Base-by-base conservation (phyloP, 2,888 invertebrate species). In the Plusia festucae region DNA sequence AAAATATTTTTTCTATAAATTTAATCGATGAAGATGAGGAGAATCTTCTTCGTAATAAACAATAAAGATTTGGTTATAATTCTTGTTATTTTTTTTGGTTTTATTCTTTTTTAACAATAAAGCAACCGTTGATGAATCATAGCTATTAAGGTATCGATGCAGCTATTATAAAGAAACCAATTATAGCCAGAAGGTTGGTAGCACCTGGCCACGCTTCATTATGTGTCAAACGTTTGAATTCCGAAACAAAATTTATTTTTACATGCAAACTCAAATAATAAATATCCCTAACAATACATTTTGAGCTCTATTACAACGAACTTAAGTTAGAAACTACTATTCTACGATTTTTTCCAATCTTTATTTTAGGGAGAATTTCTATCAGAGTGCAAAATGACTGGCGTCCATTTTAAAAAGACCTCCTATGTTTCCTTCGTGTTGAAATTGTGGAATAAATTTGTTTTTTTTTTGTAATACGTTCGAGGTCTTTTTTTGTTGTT, bases 131-230 rank as follows among this genome's bases (percentile, higher is more conserved):
- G 24, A 27, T 20, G 1, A 52, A 18, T 16, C 18, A 49, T 27
- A 27, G 27, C 15, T 2, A 49, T 16, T 46, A 46, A 1, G n/a
- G 15, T 34, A 55, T 56, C 7, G 13, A 44, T 15, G 30, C 5
- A 4, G 5, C 2, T 13, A 22, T 52, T 53, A 59, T n/a, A 53
- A 9, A 63, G 66, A 65, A 51, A 60, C 57, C 53, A 75, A 63
- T 73, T 71, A 76, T 54, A 69, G 40, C 27, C 62, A 18, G 16
- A 68, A 76, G 65, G 68, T 77, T 77, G 65, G 44, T 58, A 68
- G 77, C 83, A 84, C 83, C 84, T 85, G 87, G 84, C 63, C 58
- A 78, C 78, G 76, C 73, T 83, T 76, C 78, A 85, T 87, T 85
- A 81, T 76, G 76, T 76, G 79, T 83, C 82, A 84, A 80, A 78